These are phyloP conservation scores for Rhabdornis inornatus DNA, from an alignment of 2,113 vertebrate species.

Conservation along the genomic window DNA sequence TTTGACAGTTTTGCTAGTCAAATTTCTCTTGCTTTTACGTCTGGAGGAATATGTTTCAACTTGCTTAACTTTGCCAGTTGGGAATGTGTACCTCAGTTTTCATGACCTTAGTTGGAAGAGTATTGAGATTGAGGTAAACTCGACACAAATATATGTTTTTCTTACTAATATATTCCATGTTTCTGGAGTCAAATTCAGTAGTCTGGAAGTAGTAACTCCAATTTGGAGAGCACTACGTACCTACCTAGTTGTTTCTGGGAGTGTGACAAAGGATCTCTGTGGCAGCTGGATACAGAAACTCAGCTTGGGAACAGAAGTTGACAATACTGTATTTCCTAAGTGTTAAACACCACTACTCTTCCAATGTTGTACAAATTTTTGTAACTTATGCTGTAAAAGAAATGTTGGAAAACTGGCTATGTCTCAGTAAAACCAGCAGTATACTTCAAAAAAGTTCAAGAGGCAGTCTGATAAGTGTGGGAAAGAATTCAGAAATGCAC, in stretches of 20 bases:
- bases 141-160: neutral
- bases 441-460: neutral
- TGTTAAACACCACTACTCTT: neutral
- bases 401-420: neutral
- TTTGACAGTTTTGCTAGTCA: neutral
- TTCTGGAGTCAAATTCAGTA: neutral
- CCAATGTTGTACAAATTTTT: neutral
- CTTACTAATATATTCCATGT: neutral
- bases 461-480: neutral
- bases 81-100: neutral
- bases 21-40: neutral
- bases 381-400: neutral
- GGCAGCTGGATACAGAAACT: neutral
- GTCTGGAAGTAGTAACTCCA: neutral
- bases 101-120: neutral
- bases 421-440: neutral
- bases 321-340: neutral
- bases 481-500: neutral
- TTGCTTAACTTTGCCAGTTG: neutral
- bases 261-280: neutral
- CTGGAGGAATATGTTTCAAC: neutral
- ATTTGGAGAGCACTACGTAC: rapidly evolving
- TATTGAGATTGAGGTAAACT: neutral
- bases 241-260: neutral
- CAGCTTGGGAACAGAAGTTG: neutral